These are phyloP conservation scores for Lasioglossum lativentre DNA, from an alignment of 2,888 invertebrate species.

Conservation along the genomic window DNA sequence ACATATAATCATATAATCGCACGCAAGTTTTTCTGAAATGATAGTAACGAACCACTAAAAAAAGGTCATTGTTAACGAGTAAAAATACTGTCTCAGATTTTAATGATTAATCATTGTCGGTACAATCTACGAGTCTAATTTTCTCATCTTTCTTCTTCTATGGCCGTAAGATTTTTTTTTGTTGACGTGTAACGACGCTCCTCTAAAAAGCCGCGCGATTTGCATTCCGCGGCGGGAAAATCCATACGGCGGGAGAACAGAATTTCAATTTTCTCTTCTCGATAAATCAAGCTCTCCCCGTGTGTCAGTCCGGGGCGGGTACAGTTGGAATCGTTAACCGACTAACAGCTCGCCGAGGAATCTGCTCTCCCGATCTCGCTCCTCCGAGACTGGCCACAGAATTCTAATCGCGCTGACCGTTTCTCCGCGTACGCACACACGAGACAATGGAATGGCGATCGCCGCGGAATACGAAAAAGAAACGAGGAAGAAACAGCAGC, in stretches of 20 bases:
- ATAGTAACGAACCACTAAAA: no score
- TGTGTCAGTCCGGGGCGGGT: constrained; percentile 22
- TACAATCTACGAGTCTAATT: background rate
- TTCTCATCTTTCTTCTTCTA: background rate
- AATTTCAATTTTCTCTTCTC: constrained; percentile 12
- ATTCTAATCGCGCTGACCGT: constrained; percentile 58
- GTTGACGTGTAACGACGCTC: background rate
- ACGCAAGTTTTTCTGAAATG: no score
- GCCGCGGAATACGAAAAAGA: constrained; percentile 44
- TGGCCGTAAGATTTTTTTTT: background rate
- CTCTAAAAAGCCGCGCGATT: background rate
- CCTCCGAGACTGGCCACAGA: constrained; percentile 31
- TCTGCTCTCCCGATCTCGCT: constrained; percentile 40
- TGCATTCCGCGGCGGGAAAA: constrained; percentile 3
- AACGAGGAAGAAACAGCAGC: constrained; percentile 31
- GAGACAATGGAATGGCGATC: constrained; percentile 46
- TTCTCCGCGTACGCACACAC: constrained; percentile 28
- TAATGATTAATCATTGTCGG: no score
- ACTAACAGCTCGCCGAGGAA: constrained; percentile 36
- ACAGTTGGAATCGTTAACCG: constrained; percentile 51
- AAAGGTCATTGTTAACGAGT: background rate
- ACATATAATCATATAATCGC: no score
- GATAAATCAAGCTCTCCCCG: constrained; percentile 29
- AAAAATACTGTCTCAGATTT: background rate
- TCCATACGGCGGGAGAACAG: background rate